Percentiles rank a stretch among this genome's conserved stretches.
These are phyloP conservation scores for Lethenteron reissneri DNA, from an alignment of 2,113 vertebrate species.

Conservation along the genomic window DNA sequence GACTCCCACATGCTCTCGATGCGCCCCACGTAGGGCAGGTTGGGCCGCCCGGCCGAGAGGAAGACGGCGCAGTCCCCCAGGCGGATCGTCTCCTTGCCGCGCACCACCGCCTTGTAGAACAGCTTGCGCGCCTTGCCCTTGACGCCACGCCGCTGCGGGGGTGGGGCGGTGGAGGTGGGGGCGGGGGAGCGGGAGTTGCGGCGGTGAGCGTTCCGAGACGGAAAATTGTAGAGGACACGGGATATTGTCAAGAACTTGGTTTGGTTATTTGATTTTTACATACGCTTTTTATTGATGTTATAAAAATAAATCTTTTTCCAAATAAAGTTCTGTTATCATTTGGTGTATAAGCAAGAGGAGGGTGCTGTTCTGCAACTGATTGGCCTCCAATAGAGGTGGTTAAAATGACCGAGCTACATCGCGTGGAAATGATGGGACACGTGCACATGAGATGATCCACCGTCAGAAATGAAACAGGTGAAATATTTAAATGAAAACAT, in stretches of 20 bases:
- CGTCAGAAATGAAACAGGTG: too few relatives aligned
- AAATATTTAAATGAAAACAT: too few relatives aligned
- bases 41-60: slow-evolving; percentile 75
- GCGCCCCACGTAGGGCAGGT: slow-evolving; percentile 85
- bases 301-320: neutral
- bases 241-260: neutral
- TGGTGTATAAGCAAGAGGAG: too few relatives aligned
- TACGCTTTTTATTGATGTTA: neutral
- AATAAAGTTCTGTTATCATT: neutral
- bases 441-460: too few relatives aligned
- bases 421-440: too few relatives aligned
- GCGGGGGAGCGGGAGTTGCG: too few relatives aligned
- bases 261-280: neutral
- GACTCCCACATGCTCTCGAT: slow-evolving; percentile 99
- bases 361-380: too few relatives aligned
- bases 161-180: too few relatives aligned
- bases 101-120: slow-evolving; percentile 92
- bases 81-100: slow-evolving; percentile 84
- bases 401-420: too few relatives aligned
- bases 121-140: slow-evolving; percentile 95
- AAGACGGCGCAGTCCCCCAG: slow-evolving; percentile 92
- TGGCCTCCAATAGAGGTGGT: too few relatives aligned
- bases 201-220: too few relatives aligned
- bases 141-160: slow-evolving; percentile 69
- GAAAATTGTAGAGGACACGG: neutral